phyloP scores from a whole-genome alignment of 2,113 vertebrate species.

The Pituophis catenifer region DNA sequence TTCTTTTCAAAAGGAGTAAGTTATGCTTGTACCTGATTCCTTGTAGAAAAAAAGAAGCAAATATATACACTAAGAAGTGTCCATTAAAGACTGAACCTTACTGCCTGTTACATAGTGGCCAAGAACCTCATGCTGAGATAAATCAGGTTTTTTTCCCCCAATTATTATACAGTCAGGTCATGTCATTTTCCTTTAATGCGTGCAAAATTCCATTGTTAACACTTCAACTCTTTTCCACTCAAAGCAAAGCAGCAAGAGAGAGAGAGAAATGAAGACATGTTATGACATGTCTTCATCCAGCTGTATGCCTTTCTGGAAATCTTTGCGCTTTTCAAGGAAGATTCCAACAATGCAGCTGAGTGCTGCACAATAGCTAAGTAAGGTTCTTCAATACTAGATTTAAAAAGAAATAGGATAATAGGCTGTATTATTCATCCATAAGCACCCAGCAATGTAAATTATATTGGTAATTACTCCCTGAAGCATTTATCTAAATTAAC shows the following conservation, averaged over 20 bases:
- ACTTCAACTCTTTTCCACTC: constrained; percentile 42
- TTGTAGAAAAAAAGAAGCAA: fast-evolving
- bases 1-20: not conserved
- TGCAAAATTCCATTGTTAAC: constrained; percentile 33
- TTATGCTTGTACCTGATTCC: not conserved
- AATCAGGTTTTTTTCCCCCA: constrained; percentile 45
- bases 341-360: not conserved
- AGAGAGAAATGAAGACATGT: constrained; percentile 23
- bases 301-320: not conserved
- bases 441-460: not conserved
- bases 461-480: not conserved
- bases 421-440: not conserved
- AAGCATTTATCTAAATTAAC: not conserved
- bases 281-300: constrained; percentile 16
- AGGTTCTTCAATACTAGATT: not conserved
- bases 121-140: constrained; percentile 26
- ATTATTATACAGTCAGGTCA: constrained; percentile 22
- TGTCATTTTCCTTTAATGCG: constrained; percentile 38
- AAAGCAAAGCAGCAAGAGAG: constrained; percentile 31
- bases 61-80: not conserved
- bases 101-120: not conserved
- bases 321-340: not conserved
- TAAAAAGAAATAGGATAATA: not conserved
- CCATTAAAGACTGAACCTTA: not conserved
- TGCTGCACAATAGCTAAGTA: not conserved